A percentile compares a stretch with the other conserved stretches of the same genome.
phyloP scores from a whole-genome alignment of 2,113 vertebrate species.

The Anoplopoma fimbria region DNA sequence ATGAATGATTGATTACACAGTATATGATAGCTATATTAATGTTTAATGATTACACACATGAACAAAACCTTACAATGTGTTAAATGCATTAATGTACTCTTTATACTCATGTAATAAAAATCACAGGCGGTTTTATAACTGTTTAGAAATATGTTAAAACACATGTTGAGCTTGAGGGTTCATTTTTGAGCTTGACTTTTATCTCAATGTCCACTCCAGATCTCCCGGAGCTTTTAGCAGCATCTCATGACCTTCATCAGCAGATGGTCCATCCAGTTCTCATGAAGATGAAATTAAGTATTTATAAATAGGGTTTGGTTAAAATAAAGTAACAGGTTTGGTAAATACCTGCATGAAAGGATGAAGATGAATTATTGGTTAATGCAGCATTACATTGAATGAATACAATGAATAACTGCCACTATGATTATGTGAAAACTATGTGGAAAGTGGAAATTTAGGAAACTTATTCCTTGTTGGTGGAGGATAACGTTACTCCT shows the following conservation, averaged over 20 bases:
- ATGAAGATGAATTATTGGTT: neutral
- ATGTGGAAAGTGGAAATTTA: conserved; percentile 6
- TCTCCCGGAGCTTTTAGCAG: neutral
- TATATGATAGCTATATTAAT: neutral
- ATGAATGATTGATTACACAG: neutral
- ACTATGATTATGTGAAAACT: neutral
- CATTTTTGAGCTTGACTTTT: neutral
- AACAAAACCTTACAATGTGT: neutral
- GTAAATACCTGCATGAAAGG: neutral
- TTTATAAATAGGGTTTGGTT: neutral
- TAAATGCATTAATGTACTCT: neutral
- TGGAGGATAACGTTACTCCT: conserved; percentile 18
- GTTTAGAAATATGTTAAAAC: neutral
- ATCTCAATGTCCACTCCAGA: neutral
- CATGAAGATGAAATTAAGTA: neutral
- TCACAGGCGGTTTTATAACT: neutral
- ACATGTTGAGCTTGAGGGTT: neutral
- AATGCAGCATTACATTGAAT: neutral
- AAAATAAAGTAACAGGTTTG: too few relatives aligned
- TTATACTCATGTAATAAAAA: neutral
- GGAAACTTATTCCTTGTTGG: conserved; percentile 16
- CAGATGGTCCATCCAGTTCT: neutral
- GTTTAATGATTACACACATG: neutral
- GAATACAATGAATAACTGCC: neutral
- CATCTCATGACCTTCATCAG: neutral